Base-by-base conservation (phyloP, 37 sponge, comb jelly and placozoan species). In the Petrosia ficiformis region DNA sequence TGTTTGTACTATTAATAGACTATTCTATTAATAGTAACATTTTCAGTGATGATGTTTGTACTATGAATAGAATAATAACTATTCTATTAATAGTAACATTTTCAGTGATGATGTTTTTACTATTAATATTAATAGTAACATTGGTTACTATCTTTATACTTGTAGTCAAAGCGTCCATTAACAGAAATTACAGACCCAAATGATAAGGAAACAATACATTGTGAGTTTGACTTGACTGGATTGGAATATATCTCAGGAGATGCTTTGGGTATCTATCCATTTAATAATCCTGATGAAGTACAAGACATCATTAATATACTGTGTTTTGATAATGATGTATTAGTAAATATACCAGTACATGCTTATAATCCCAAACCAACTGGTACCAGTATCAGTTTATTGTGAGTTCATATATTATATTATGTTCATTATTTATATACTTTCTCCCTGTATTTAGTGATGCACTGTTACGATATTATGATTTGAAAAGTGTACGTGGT, bases 191-290 rank as follows among this genome's bases (percentile, higher is more conserved):
- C 66, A 25, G 19, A 38, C 14, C n/a, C 24, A 2, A 38, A 30
- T 28, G 86, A 85, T 61, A 85, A 79, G 39, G 86, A 85, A 70
- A 85, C 86, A 11, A 21, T 85, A 35, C 86, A 85, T 31, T 48
- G 56, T 39, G 86, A 85, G 38, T 79, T 85, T 71, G 40, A 74
- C 39, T 44, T 74, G 26, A 36, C 56, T 22, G 86, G 75, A 37
- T 34, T 85, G 21, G 36, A 4, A 29, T 85, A 74, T 70, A 79
- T 70, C 21, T 73, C 75, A 74, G 86, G 86, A 42, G 86, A 85
- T 73, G 86, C 86, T 33, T 57, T 85, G 14, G 86, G 86, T 3
- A 74, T 85, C 36, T 72, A 78, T 42, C 86, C 86, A 1, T 33
- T 67, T 10, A 85, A 85, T 64, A 74, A 79, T 32, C 80, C 80